These are phyloP conservation scores for Echeneis naucrates DNA, from an alignment of 2,797 vertebrate genomes.

Conservation along the genomic window DNA sequence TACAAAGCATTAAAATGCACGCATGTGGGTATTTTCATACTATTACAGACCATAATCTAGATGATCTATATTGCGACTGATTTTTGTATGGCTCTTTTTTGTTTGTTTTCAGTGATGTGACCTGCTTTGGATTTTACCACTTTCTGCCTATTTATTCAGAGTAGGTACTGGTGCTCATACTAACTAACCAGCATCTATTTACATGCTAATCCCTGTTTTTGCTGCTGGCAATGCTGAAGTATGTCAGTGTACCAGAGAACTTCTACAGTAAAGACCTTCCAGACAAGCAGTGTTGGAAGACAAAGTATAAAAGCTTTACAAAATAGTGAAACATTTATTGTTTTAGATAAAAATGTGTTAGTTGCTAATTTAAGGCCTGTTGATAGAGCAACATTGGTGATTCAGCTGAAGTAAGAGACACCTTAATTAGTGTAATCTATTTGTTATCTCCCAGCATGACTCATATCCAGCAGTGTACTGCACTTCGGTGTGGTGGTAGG, in stretches of 20 bases:
- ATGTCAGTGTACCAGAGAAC: background rate
- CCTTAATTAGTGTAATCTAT: background rate
- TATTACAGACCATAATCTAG: background rate
- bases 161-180: no score
- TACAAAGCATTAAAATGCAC: no score
- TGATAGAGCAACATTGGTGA: background rate
- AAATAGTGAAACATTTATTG: background rate
- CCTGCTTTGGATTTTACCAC: conserved; percentile 25
- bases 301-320: background rate
- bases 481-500: background rate
- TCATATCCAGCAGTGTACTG: background rate
- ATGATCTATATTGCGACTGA: background rate
- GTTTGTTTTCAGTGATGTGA: background rate
- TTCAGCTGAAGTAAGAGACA: background rate
- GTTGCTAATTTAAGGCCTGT: background rate
- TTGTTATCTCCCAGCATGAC: background rate
- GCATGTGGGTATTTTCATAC: no score
- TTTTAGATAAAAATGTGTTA: background rate
- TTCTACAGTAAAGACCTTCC: background rate
- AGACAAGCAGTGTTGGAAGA: background rate
- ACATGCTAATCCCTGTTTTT: conserved; percentile 35
- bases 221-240: conserved; percentile 7
- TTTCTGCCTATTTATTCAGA: no score
- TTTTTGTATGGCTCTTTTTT: no score
- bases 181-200: no score